Evolutionary conservation across 2,113 vertebrate species (phyloP).

Genomic region (Triplophysa siluroides): DNA sequence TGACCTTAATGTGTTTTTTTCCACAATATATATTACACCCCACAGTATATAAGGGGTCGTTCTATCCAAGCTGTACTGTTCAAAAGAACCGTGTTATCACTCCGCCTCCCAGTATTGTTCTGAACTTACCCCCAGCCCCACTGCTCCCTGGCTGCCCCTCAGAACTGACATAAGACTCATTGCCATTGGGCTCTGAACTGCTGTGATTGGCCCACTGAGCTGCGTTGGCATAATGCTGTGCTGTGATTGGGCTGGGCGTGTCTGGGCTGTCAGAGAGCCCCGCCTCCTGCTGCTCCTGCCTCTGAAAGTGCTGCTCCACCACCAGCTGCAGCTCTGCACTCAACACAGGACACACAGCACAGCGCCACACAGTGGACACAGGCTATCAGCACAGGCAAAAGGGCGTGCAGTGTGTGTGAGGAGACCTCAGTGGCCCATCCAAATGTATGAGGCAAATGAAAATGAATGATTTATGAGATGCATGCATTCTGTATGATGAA

Average conservation of each 20-base stretch:
- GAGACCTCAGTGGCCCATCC: constrained; percentile 7
- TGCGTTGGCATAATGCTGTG: constrained; percentile 62
- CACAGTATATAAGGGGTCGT: neutral
- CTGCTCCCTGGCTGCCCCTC: constrained; percentile 63
- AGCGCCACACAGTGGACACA: constrained; percentile 35
- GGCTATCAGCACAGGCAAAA: constrained; percentile 9
- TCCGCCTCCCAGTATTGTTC: neutral
- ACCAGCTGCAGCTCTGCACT: constrained; percentile 69
- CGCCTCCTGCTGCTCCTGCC: constrained; percentile 64
- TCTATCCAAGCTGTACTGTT: neutral
- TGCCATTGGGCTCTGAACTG: constrained; percentile 69
- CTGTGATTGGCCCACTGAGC: constrained; percentile 71
- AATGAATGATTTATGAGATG: constrained; percentile 13
- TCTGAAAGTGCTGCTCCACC: constrained; percentile 71
- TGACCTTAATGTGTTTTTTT: neutral
- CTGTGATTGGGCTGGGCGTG: constrained; percentile 70
- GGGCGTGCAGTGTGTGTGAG: neutral
- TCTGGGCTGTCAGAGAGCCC: constrained; percentile 66
- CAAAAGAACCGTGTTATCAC: no score
- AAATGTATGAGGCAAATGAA: constrained; percentile 6
- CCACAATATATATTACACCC: no score
- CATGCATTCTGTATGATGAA: constrained; percentile 7
- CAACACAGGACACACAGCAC: constrained; percentile 45
- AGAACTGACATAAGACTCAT: constrained; percentile 62
- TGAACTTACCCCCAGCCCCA: constrained; percentile 65